A percentile compares a stretch with the other conserved stretches of the same genome.
Conservation (phyloP, 2,888 invertebrate species). For the Euzophera pinguis region DNA sequence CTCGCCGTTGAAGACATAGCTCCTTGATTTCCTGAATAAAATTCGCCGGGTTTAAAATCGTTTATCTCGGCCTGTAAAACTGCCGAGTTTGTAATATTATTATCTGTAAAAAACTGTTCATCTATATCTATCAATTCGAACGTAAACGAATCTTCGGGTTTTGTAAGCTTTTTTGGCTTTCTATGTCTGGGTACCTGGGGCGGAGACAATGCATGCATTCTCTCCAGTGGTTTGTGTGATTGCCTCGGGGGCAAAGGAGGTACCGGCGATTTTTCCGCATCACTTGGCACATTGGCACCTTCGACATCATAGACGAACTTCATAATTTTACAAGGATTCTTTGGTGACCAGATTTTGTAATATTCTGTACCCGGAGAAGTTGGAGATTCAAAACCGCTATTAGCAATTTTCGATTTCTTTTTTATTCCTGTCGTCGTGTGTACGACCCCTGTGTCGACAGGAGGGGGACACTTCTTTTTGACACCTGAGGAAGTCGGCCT, state of each 20-base stretch:
- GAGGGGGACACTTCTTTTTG: constrained; percentile 79
- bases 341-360: constrained; percentile 85
- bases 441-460: constrained; percentile 76
- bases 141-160: constrained; percentile 88
- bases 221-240: constrained; percentile 87
- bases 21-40: constrained; percentile 64
- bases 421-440: constrained; percentile 78
- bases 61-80: constrained; percentile 59
- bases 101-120: constrained; percentile 80
- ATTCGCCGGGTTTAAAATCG: constrained; percentile 74
- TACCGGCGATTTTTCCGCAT: constrained; percentile 82
- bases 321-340: constrained; percentile 80
- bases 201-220: constrained; percentile 84
- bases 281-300: constrained; percentile 65
- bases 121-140: constrained; percentile 93
- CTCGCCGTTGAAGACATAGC: constrained; percentile 59
- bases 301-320: constrained; percentile 76
- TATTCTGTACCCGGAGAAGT: constrained; percentile 82
- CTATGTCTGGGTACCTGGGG: constrained; percentile 84
- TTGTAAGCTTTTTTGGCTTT: constrained; percentile 82
- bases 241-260: constrained; percentile 87
- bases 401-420: constrained; percentile 80
- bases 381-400: constrained; percentile 74
- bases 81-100: constrained; percentile 68
- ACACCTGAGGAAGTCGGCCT: constrained; percentile 68